Evolutionary conservation across 2,113 vertebrate genomes (phyloP).

Genomic region (Clarias macrocephalus): DNA sequence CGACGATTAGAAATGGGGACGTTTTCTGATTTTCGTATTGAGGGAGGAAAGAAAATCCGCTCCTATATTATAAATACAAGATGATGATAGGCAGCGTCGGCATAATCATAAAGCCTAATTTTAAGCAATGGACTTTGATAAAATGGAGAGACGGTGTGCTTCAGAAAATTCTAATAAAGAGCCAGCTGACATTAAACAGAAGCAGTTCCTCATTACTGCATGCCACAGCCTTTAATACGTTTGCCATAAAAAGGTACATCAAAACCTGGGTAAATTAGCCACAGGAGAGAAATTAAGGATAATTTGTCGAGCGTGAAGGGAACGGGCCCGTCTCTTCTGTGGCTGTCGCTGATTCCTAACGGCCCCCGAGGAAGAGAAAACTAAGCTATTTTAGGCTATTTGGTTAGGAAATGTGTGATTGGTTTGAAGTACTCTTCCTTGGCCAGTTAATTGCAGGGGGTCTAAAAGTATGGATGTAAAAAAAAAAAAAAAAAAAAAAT

Average conservation of each 20-base stretch:
- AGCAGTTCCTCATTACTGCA: slow-evolving; percentile 37
- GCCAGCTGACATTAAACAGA: slow-evolving; percentile 38
- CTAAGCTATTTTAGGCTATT: neutral
- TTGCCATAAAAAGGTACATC: slow-evolving; percentile 48
- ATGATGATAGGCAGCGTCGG: slow-evolving; percentile 18
- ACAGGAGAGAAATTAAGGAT: slow-evolving; percentile 49
- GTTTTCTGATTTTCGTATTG: slow-evolving; percentile 10
- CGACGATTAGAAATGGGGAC: slow-evolving; percentile 21
- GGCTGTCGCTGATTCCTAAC: slow-evolving; percentile 23
- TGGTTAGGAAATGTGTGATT: neutral
- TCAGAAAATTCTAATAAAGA: slow-evolving; percentile 26
- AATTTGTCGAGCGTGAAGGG: slow-evolving; percentile 55
- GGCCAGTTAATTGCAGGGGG: neutral
- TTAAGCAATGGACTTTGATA: neutral
- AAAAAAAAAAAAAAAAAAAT: neutral
- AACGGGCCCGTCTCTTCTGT: slow-evolving; percentile 26
- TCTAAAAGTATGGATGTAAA: neutral
- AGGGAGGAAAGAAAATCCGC: neutral
- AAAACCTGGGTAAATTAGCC: slow-evolving; percentile 50
- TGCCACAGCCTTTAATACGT: slow-evolving; percentile 45
- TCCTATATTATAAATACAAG: slow-evolving; percentile 14
- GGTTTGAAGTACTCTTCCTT: neutral
- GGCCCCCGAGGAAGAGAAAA: neutral
- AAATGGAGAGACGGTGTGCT: slow-evolving; percentile 5
- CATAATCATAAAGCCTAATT: slow-evolving; percentile 23